Percentiles rank a stretch among this genome's conserved stretches.
Conservation (phyloP, 2,888 invertebrate genomes). For the Callosobruchus maculatus region DNA sequence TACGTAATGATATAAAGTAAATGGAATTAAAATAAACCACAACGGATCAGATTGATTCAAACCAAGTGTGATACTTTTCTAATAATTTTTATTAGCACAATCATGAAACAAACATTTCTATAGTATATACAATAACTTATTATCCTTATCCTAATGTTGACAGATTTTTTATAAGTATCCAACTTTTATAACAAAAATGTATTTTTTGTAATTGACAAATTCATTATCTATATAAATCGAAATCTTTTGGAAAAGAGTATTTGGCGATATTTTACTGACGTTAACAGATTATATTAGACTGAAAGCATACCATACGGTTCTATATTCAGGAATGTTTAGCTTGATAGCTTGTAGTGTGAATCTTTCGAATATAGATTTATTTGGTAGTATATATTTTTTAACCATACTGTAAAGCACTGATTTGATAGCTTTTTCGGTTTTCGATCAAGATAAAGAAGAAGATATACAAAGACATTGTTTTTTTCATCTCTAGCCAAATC, state of each 20-base stretch:
- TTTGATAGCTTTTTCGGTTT: no score
- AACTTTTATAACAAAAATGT: not conserved
- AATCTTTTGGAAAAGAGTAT: not conserved
- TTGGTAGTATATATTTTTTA: no score
- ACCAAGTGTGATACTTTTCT: not conserved
- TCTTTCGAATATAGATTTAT: not conserved
- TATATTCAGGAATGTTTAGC: not conserved
- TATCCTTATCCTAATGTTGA: not conserved
- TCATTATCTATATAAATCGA: not conserved
- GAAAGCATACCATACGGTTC: not conserved
- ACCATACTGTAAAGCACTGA: no score
- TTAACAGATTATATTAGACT: not conserved
- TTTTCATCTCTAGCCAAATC: no score
- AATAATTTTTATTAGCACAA: not conserved
- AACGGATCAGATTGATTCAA: not conserved
- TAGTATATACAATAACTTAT: not conserved
- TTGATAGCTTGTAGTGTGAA: not conserved
- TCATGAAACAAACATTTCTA: not conserved
- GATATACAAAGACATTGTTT: no score
- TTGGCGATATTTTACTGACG: not conserved
- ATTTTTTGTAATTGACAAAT: not conserved
- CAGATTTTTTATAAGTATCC: not conserved
- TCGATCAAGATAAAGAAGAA: no score
- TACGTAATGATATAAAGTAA: no score
- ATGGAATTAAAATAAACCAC: no score